These are phyloP conservation scores for Myathropa florea DNA, from an alignment of 2,888 invertebrate genomes.

Conservation along the genomic window DNA sequence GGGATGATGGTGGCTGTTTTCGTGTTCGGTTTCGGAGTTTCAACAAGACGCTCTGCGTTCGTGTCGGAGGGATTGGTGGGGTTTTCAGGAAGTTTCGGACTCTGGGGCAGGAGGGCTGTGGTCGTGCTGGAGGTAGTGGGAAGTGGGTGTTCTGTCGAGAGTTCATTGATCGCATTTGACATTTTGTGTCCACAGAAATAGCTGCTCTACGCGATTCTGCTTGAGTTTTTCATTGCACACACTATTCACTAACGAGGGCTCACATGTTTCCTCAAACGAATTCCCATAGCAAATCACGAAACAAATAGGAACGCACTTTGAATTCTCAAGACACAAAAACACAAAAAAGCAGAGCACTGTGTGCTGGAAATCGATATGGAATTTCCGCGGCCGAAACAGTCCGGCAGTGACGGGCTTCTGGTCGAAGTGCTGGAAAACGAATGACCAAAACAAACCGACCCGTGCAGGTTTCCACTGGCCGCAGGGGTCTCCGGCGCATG, in stretches of 20 bases:
- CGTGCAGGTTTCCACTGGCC: slow-evolving; percentile 41
- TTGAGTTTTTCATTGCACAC: slow-evolving; percentile 55
- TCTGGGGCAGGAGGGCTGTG: slow-evolving; percentile 44
- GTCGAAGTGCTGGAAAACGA: slow-evolving; percentile 59
- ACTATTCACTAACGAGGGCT: slow-evolving; percentile 71
- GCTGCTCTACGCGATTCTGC: slow-evolving; percentile 22
- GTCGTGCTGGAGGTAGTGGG: slow-evolving; percentile 39
- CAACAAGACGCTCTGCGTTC: background rate
- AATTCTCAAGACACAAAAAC: slow-evolving; percentile 8
- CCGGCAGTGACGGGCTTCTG: slow-evolving; percentile 40
- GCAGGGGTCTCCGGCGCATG: slow-evolving; percentile 53
- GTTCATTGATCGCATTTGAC: slow-evolving; percentile 66
- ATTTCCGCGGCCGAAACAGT: slow-evolving; percentile 39
- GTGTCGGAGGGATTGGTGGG: slow-evolving; percentile 29
- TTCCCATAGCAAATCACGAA: slow-evolving; percentile 9
- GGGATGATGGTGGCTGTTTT: slow-evolving; percentile 69
- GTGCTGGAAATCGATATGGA: slow-evolving; percentile 50
- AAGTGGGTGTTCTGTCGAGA: slow-evolving; percentile 65
- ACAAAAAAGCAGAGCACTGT: background rate
- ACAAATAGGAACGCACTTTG: slow-evolving; percentile 5
- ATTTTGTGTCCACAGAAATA: slow-evolving; percentile 51
- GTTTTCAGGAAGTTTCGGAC: slow-evolving; percentile 38
- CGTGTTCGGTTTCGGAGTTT: background rate
- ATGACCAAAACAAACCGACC: slow-evolving; percentile 70
- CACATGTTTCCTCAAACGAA: slow-evolving; percentile 19